Base-by-base conservation (phyloP, 2,113 vertebrate species). In the Vidua chalybeata region DNA sequence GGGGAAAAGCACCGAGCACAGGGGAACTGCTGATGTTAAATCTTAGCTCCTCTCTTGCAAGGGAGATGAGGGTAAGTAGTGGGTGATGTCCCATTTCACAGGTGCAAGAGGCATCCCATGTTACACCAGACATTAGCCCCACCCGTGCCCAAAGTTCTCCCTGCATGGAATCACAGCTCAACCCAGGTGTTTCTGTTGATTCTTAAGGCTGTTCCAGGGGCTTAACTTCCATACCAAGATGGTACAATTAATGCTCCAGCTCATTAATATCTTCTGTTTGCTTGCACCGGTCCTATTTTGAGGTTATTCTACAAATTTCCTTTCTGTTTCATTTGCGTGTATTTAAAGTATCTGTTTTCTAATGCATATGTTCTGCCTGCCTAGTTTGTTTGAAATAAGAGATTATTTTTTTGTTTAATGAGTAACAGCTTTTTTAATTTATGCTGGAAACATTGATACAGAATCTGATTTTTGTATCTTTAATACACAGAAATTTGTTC, bases 341-440 rank as follows among this genome's bases (percentile, higher is more conserved):
- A 48, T 91, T 95, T 83, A 46, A 89, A 77, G 30, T 81, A 91
- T 92, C 64, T 93, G 51, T 93, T 96, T 94, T 83, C 92, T 84
- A 82, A 73, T 82, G 64, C 76, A 2, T 84, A 58, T 61, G 46
- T 94, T 87, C 71, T 89, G 59, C 75, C 75, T 91, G 69, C 66
- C 46, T 73, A 41, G 20, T 81, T 89, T 74, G 55, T 73, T 82
- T 61, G 74, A 94, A 95, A 64, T 85, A 92, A 94, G 71, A 89
- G 37, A 66, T 43, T 21, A 3, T 63, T 67, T 94, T 94, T 96
- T 69, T 66, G 24, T 62, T 87, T 59, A 26, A 91, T 83, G 39
- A 90, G 20, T 63, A 75, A 74, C 18, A 75, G 18, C 21, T 63
- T 86, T 93, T 89, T 35, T 4, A 45, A 49, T 67, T 80, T 74